Evolutionary conservation across 92 coral and sea anemone genomes (phyloP), one percentile per base, ranked within the genome.

Genomic region (Anthopleura xanthogrammica): DNA sequence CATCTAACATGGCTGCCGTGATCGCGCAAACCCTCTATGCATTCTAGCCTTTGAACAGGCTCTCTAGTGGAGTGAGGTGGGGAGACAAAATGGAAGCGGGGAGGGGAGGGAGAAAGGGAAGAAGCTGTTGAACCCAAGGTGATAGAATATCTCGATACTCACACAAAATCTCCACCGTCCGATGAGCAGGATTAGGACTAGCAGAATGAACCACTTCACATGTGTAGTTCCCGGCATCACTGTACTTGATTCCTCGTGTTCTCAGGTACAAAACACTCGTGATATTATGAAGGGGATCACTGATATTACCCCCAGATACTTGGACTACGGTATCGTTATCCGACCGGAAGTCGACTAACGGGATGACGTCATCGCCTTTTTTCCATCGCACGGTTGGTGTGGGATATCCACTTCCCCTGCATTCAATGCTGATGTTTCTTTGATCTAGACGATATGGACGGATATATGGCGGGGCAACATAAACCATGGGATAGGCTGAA

Each of bases 141-240:
- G 36, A 29, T 29, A 29, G 36, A 46, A 3, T 46, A 66, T 66
- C 24, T 81, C 81, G 41, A 48, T 68, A 90, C 95, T 92, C 85
- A 92, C 95, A 88, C 56, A 92, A 81, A 19, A 92, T 86, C 68
- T 92, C 92, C 42, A 85, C 62, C 10, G 42, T 54, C 76, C 82
- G 72, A 65, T 36, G 40, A 3, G 29, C 82, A 77, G 66, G 23
- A 50, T 62, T 46, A 16, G 55, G 57, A 46, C 79, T 76, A 16
- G 80, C 50, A 5, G 82, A 24, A 77, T 84, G 80, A 41, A 12
- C 13, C 12, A 75, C 94, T 57, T 83, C 74, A 82, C 94, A 91
- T 70, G 91, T 83, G 84, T 88, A 91, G 60, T 80, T 86, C 36
- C 90, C 92, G 40, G 91, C 87, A 80, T 91, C 92, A 24, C 16